Evolutionary conservation across 2,797 vertebrate genomes (phyloP), one percentile per base, ranked within the genome.

Genomic region (Spinus pinus): DNA sequence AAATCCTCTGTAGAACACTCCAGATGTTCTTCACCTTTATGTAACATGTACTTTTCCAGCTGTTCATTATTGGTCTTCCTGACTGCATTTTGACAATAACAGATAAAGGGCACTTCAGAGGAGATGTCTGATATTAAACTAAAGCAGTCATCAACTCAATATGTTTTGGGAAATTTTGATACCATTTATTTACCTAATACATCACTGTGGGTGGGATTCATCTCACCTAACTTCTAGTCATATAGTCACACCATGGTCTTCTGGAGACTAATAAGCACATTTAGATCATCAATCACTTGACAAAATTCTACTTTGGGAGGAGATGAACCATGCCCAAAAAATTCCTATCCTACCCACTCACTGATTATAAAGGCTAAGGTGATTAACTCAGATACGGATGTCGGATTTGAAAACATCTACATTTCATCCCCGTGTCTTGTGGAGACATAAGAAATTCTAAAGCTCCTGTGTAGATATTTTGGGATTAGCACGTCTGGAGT

Each of bases 51-150:
- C 35, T 91, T 91, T 71, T 65, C 22, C 73, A 81, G 75, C 33
- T 94, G 54, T 78, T 79, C 42, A 6, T 73, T 65, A 53, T 28
- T 71, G 54, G 65, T 86, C 84, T 69, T 57, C 44, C 24, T 86
- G 19, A 83, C 62, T 90, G 93, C 27, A 73, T 67, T 97, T 90
- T 78, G 80, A 61, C 42, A 72, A 91, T 35, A 88, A 49, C 17
- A 49, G 42, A 53, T 73, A 86, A 95, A 97, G 96, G 96, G 42
- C 91, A 95, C 92, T 97, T 96, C 85, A 93, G 94, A 85, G 90
- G 53, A 35, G 37, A 41, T 73, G 73, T 87, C 95, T 97, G 93
- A 87, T 96, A 87, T 91, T 94, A 95, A 90, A 75, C 80, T 95
- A 88, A 85, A 96, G 71, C 56, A 96, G 90, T 58, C 51, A 75